Evolutionary conservation across 2,888 invertebrate genomes (phyloP).

Genomic region (Schizotus pectinicornis): DNA sequence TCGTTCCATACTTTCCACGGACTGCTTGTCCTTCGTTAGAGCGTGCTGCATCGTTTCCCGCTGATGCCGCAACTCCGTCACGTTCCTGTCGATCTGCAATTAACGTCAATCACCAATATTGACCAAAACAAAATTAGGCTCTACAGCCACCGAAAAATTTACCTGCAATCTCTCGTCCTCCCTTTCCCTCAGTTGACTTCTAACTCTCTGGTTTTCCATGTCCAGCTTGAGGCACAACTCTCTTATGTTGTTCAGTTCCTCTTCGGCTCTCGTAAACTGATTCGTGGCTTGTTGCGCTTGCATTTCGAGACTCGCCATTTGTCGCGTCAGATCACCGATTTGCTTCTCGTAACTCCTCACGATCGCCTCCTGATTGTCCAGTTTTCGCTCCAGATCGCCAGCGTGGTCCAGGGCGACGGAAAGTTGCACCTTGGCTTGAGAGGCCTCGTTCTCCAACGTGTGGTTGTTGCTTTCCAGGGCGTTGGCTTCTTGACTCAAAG

Average conservation of each 20-base stretch:
- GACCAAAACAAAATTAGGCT: no score
- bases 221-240: conserved; percentile 70
- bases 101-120: neutral
- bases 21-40: conserved; percentile 58
- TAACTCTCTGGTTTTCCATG: conserved; percentile 69
- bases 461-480: conserved; percentile 80
- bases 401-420: conserved; percentile 66
- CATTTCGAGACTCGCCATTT: conserved; percentile 68
- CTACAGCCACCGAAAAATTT: conserved; percentile 32
- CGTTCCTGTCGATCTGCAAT: conserved; percentile 61
- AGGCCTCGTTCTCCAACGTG: conserved; percentile 77
- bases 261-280: conserved; percentile 65
- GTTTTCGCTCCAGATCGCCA: conserved; percentile 68
- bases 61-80: conserved; percentile 59
- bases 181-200: conserved; percentile 61
- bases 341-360: conserved; percentile 66
- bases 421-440: conserved; percentile 68
- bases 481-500: conserved; percentile 78
- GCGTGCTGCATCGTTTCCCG: conserved; percentile 57
- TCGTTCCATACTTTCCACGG: conserved; percentile 64
- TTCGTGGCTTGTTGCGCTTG: conserved; percentile 68
- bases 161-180: conserved; percentile 59
- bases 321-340: conserved; percentile 61
- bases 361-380: conserved; percentile 63
- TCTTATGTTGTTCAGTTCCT: conserved; percentile 65